These are phyloP conservation scores for Stenoptilia bipunctidactyla DNA, from an alignment of 2,888 invertebrate genomes.

Conservation along the genomic window DNA sequence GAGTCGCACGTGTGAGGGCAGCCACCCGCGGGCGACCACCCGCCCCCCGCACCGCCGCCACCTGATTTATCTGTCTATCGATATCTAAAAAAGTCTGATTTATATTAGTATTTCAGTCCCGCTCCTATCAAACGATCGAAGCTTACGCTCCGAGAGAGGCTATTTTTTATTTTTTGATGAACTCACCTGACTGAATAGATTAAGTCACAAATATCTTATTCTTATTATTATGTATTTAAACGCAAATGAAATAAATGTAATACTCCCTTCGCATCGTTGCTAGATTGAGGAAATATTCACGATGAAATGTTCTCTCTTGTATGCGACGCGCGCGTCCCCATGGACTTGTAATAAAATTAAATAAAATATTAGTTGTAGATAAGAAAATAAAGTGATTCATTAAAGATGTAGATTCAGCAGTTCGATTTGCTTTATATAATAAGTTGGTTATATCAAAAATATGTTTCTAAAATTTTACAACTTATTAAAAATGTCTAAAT, in stretches of 20 bases:
- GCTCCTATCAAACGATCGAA: conserved; percentile 32
- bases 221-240: not conserved
- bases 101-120: conserved; percentile 15
- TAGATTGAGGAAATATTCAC: no score
- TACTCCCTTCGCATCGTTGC: no score
- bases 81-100: conserved; percentile 27
- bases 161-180: conserved; percentile 34
- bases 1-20: conserved; percentile 40
- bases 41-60: no score
- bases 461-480: conserved; percentile 20
- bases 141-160: conserved; percentile 57
- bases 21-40: no score
- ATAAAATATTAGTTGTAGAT: no score
- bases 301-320: no score
- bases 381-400: conserved; percentile 1
- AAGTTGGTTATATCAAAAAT: not conserved
- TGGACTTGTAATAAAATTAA: no score
- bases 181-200: conserved; percentile 68
- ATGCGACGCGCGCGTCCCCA: no score
- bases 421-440: conserved; percentile 37
- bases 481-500: conserved; percentile 27
- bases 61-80: conserved; percentile 10
- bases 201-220: conserved; percentile 51
- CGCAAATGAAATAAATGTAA: not conserved
- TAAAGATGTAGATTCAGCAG: conserved; percentile 19